Conservation (phyloP, 2,797 vertebrate genomes). For the Manis crassicaudata region DNA sequence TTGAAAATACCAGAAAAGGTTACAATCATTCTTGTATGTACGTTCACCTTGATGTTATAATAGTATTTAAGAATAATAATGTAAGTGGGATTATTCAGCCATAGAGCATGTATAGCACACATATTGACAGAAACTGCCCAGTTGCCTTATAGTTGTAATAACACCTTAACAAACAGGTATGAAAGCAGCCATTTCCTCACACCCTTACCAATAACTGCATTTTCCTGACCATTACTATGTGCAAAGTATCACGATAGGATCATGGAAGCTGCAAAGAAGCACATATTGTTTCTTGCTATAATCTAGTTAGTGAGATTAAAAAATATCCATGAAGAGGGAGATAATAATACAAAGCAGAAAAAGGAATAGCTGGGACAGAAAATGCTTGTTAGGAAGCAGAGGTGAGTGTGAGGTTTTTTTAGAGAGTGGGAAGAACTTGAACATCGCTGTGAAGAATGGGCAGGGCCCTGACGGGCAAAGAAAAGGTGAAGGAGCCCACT, state of each 20-base stretch:
- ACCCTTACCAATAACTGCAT: background rate
- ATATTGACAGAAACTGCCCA: slow-evolving; percentile 8
- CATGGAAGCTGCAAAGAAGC: background rate
- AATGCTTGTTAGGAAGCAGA: background rate
- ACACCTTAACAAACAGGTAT: background rate
- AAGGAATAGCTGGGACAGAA: background rate
- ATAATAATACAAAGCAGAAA: background rate
- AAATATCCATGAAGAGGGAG: background rate
- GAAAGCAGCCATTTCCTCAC: slow-evolving; percentile 21
- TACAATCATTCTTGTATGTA: background rate
- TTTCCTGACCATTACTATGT: background rate
- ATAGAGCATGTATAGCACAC: background rate
- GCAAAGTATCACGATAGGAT: background rate
- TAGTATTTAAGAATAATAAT: slow-evolving; percentile 12
- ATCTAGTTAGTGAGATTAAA: background rate
- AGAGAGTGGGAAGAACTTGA: background rate
- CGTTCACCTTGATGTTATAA: background rate
- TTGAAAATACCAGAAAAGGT: background rate
- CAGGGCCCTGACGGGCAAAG: background rate
- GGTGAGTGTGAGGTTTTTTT: background rate
- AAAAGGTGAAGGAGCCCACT: background rate
- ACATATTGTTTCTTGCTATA: background rate
- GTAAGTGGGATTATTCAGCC: background rate
- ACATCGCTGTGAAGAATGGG: background rate
- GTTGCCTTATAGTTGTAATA: background rate